Conservation (phyloP, 2,113 vertebrate genomes). For the Zapornia atra region DNA sequence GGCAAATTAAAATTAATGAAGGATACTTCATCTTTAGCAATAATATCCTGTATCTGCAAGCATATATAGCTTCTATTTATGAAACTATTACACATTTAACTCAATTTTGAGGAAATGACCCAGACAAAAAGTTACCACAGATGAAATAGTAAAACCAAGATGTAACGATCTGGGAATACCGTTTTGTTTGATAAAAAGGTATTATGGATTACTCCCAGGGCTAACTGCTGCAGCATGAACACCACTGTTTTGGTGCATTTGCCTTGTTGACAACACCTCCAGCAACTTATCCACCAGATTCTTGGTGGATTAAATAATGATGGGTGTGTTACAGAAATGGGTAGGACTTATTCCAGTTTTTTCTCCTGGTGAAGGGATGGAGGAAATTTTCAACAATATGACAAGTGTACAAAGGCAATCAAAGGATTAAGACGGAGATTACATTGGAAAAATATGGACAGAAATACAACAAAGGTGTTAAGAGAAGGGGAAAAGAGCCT, state of each 20-base stretch:
- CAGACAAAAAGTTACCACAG: slow-evolving; percentile 22
- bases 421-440: background rate
- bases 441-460: background rate
- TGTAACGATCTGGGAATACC: background rate
- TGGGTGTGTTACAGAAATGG: background rate
- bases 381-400: background rate
- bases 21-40: slow-evolving; percentile 51
- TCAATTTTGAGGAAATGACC: slow-evolving; percentile 57
- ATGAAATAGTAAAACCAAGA: slow-evolving; percentile 5
- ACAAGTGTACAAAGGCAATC: background rate
- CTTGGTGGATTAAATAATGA: background rate
- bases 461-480: background rate
- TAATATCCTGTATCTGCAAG: slow-evolving; percentile 45
- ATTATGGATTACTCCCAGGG: background rate
- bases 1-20: slow-evolving; percentile 61
- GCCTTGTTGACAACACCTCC: background rate
- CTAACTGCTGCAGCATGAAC: background rate
- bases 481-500: background rate
- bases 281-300: background rate
- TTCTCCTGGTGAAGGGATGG: background rate
- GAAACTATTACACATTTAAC: slow-evolving; percentile 63
- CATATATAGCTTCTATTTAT: slow-evolving; percentile 56
- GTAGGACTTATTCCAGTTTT: background rate
- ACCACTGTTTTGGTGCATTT: background rate
- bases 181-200: background rate